A percentile compares a stretch with the other conserved stretches of the same genome.
Evolutionary conservation across 2,113 vertebrate genomes (phyloP).

Genomic region (Nanorana parkeri): DNA sequence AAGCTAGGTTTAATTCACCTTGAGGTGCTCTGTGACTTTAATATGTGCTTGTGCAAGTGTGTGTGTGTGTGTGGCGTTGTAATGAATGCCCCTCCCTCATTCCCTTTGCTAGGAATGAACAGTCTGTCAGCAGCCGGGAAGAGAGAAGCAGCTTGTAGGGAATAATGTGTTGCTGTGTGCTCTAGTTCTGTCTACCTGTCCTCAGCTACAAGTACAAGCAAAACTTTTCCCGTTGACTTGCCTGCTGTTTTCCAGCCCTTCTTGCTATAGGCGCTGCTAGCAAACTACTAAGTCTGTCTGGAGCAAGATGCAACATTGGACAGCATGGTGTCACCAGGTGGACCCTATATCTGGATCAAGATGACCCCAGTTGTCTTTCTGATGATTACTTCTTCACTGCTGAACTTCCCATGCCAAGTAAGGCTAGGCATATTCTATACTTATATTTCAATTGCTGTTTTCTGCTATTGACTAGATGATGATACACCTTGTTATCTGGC

Average conservation of each 20-base stretch:
- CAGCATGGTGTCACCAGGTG: constrained; percentile 54
- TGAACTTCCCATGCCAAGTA: constrained; percentile 34
- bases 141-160: constrained; percentile 48
- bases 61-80: constrained; percentile 2
- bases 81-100: constrained; percentile 45
- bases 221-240: constrained; percentile 2
- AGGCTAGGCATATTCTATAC: not conserved
- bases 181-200: constrained; percentile 52
- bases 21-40: constrained; percentile 49
- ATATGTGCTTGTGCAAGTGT: constrained; percentile 22
- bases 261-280: constrained; percentile 5
- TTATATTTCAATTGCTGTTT: not conserved
- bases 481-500: not conserved
- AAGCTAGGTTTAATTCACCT: not conserved
- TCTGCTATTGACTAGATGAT: not conserved
- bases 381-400: constrained; percentile 30
- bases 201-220: constrained; percentile 41
- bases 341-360: constrained; percentile 18
- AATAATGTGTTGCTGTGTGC: constrained; percentile 38
- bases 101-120: constrained; percentile 45
- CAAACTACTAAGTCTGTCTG: not conserved
- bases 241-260: constrained; percentile 14
- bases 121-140: constrained; percentile 44
- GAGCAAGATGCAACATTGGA: constrained; percentile 52
- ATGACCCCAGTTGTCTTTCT: constrained; percentile 42